Conservation (phyloP, 92 coral and sea anemone species). For the Actinostola sp. region DNA sequence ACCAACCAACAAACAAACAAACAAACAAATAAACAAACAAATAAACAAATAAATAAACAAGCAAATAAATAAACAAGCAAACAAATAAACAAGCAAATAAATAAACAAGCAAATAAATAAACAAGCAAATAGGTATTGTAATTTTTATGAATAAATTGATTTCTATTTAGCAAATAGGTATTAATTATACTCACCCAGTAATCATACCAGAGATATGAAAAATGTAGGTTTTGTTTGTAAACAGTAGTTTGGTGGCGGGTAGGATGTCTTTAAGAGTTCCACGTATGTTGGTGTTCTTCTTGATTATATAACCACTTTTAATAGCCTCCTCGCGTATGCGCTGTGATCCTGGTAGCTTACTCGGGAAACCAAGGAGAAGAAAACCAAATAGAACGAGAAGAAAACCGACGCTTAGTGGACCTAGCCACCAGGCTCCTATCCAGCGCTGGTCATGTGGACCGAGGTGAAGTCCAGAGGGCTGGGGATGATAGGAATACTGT, state of each 20-base stretch:
- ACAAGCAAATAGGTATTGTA: too few relatives aligned
- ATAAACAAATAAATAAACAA: too few relatives aligned
- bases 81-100: neutral
- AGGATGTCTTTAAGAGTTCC: conserved; percentile 23
- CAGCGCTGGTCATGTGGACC: conserved; percentile 81
- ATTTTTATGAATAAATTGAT: too few relatives aligned
- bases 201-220: conserved; percentile 35
- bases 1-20: too few relatives aligned
- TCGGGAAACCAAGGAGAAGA: conserved; percentile 84
- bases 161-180: neutral
- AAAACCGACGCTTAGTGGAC: conserved; percentile 65
- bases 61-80: too few relatives aligned
- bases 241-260: conserved; percentile 36
- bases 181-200: conserved; percentile 22
- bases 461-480: conserved; percentile 82
- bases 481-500: neutral
- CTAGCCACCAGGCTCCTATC: conserved; percentile 99
- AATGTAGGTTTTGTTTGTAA: conserved; percentile 32
- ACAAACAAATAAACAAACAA: too few relatives aligned
- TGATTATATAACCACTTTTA: conserved; percentile 19
- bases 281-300: conserved; percentile 14
- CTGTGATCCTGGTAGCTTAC: conserved; percentile 83
- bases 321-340: conserved; percentile 35
- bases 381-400: conserved; percentile 48
- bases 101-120: too few relatives aligned